These are phyloP conservation scores for Cairina moschata DNA, from an alignment of 2,113 vertebrate species.

Conservation along the genomic window DNA sequence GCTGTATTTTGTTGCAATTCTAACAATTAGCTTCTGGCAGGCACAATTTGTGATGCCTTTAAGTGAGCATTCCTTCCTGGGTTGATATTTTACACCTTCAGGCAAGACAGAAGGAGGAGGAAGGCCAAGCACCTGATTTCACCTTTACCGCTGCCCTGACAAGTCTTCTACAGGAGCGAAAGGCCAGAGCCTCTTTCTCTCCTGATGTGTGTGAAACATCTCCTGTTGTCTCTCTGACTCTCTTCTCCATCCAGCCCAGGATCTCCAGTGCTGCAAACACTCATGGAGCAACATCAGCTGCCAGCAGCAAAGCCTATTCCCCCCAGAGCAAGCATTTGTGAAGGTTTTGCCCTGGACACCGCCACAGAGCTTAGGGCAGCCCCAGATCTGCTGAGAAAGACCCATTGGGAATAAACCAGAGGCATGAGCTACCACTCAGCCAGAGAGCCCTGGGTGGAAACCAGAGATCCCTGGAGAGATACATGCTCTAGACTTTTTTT, in stretches of 20 bases:
- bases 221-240: background rate
- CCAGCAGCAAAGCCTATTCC: background rate
- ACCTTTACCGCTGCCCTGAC: background rate
- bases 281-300: background rate
- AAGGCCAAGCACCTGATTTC: background rate
- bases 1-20: background rate
- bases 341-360: accelerated
- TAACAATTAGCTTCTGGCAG: background rate
- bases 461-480: background rate
- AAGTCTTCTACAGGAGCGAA: background rate
- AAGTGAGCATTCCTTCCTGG: slow-evolving; percentile 8
- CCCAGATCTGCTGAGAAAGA: background rate
- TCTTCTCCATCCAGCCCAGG: background rate
- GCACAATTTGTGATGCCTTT: background rate
- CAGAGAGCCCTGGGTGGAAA: background rate
- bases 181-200: background rate
- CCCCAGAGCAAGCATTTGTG: background rate
- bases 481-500: background rate
- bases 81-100: background rate
- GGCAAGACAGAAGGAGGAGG: background rate
- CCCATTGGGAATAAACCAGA: accelerated
- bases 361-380: background rate
- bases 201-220: background rate
- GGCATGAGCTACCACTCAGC: background rate
- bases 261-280: background rate